Evolutionary conservation across 2,888 invertebrate species (phyloP).

Genomic region (Aproaerema taeniolella): DNA sequence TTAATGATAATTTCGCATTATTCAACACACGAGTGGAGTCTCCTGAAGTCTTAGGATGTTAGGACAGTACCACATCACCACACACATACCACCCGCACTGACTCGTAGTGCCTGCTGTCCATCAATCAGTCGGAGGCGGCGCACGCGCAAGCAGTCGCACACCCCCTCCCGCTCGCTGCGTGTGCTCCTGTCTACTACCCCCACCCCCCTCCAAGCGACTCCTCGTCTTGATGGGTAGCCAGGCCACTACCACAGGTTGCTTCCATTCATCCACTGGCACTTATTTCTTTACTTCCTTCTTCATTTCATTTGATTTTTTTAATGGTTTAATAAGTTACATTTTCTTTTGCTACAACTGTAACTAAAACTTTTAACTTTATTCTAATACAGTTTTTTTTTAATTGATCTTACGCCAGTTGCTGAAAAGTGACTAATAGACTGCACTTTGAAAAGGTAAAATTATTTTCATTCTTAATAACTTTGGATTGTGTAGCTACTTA

Average conservation of each 20-base stretch:
- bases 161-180: too few relatives aligned
- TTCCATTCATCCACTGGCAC: slow-evolving; percentile 56
- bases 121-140: slow-evolving; percentile 29
- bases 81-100: slow-evolving; percentile 40
- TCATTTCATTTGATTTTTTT: slow-evolving; percentile 48
- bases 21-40: slow-evolving; percentile 42
- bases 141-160: too few relatives aligned
- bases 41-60: slow-evolving; percentile 18
- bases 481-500: too few relatives aligned
- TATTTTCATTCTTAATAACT: too few relatives aligned
- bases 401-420: slow-evolving; percentile 30
- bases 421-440: slow-evolving; percentile 38
- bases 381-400: slow-evolving; percentile 39
- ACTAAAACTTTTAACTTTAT: slow-evolving; percentile 63
- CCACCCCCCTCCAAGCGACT: neutral
- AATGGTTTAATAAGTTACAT: slow-evolving; percentile 45
- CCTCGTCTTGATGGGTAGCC: slow-evolving; percentile 35
- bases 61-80: slow-evolving; percentile 21
- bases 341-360: slow-evolving; percentile 63
- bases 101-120: slow-evolving; percentile 41
- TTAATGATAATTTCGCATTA: slow-evolving; percentile 69
- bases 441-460: too few relatives aligned
- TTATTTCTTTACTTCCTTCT: slow-evolving; percentile 54
- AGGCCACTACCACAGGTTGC: slow-evolving; percentile 40
- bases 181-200: slow-evolving; percentile 1